A percentile compares a stretch with the other conserved stretches of the same genome.
These are phyloP conservation scores for Agapornis roseicollis DNA, from an alignment of 2,113 vertebrate genomes.

Conservation along the genomic window DNA sequence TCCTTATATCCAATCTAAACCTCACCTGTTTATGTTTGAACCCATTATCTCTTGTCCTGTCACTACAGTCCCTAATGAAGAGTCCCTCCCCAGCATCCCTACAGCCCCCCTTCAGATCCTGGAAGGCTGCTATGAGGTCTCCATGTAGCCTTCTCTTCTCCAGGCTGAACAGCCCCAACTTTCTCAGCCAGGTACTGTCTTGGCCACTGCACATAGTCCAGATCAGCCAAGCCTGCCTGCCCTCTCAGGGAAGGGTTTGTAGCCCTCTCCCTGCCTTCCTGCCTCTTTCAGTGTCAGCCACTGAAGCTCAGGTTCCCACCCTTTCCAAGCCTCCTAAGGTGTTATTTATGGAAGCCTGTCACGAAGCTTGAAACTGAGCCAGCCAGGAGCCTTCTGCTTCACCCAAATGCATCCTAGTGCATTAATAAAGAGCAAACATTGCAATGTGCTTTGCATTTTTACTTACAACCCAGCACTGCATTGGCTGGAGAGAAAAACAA, in stretches of 20 bases:
- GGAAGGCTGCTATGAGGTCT: too few species aligned
- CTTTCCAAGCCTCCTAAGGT: not conserved
- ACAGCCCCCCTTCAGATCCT: too few species aligned
- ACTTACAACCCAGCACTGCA: constrained; percentile 13
- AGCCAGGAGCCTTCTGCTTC: constrained; percentile 37
- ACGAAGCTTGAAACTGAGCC: constrained; percentile 12
- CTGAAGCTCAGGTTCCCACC: not conserved
- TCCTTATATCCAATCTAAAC: too few species aligned
- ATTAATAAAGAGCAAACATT: constrained; percentile 64
- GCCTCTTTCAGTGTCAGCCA: not conserved
- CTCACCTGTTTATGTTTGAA: too few species aligned
- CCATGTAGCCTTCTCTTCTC: too few species aligned
- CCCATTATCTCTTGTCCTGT: too few species aligned
- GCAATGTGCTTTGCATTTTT: constrained; percentile 62
- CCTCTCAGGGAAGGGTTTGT: not conserved
- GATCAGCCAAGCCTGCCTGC: not conserved
- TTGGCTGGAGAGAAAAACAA: constrained; percentile 34
- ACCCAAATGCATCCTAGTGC: constrained; percentile 34
- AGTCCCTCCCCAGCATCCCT: too few species aligned
- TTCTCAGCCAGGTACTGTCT: not conserved
- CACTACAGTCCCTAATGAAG: too few species aligned
- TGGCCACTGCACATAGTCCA: not conserved
- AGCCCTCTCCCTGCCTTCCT: not conserved
- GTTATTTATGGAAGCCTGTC: constrained; percentile 50
- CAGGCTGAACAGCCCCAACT: too few species aligned